phyloP scores from a whole-genome alignment of 2,888 invertebrate genomes.

The Timandra comae region DNA sequence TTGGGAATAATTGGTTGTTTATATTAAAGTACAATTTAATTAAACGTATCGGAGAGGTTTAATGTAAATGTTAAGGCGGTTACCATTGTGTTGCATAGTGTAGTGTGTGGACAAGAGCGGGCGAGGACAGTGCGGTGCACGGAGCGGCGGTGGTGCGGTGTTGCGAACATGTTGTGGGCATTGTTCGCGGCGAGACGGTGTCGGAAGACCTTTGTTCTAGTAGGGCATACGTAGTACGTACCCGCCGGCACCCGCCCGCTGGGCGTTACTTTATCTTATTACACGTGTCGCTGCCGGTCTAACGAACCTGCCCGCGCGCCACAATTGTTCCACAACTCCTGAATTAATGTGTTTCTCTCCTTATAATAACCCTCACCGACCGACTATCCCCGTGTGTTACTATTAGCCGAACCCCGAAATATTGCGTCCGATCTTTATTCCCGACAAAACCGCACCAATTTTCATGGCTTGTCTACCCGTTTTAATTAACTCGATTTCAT shows the following conservation, averaged over 20 bases:
- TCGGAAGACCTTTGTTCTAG: constrained; percentile 64
- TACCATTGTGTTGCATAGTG: constrained; percentile 20
- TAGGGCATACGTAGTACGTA: constrained; percentile 45
- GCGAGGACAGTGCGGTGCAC: constrained; percentile 34
- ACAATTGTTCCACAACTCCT: constrained; percentile 49
- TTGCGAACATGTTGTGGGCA: constrained; percentile 34
- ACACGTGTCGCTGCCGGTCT: constrained; percentile 58
- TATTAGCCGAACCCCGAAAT: constrained; percentile 25
- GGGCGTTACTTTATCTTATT: constrained; percentile 64
- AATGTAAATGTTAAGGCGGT: constrained; percentile 4
- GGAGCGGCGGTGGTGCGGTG: no score
- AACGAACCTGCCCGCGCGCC: constrained; percentile 54
- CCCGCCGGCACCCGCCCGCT: no score
- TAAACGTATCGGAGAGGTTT: constrained; percentile 7
- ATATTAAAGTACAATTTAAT: constrained; percentile 4
- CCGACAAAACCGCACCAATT: constrained; percentile 32
- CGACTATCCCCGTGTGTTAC: constrained; percentile 24
- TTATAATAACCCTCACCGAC: constrained; percentile 37
- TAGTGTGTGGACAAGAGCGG: constrained; percentile 30
- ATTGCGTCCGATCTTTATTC: constrained; percentile 36
- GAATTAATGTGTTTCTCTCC: constrained; percentile 49
- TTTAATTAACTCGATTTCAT: constrained; percentile 39
- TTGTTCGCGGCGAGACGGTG: constrained; percentile 44
- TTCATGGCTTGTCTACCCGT: constrained; percentile 26
- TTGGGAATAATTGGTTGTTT: no score